Conservation (phyloP, 2,888 invertebrate genomes). For the Hydrotaea cyrtoneurina region DNA sequence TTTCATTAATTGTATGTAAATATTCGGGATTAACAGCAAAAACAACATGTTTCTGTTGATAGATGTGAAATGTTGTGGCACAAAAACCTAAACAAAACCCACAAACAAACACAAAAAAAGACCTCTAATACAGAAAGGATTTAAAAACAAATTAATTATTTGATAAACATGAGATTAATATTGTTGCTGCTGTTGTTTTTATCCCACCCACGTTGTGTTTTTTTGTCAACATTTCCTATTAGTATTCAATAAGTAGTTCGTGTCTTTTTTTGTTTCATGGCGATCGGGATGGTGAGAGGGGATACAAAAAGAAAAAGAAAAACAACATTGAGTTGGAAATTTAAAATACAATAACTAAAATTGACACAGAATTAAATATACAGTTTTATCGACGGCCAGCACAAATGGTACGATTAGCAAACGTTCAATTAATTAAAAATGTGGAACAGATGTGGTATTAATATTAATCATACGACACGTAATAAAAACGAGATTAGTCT, state of each 20-base stretch:
- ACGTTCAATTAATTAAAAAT: no score
- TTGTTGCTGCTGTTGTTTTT: constrained; percentile 15
- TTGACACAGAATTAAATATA: background rate
- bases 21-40: constrained; percentile 22
- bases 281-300: background rate
- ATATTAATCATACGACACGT: no score
- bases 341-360: constrained; percentile 13
- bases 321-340: background rate
- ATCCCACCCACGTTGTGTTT: background rate
- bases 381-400: no score
- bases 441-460: no score
- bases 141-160: constrained; percentile 57
- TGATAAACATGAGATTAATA: constrained; percentile 48
- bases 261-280: no score
- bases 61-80: constrained; percentile 2
- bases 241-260: constrained; percentile 4
- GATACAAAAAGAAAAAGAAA: background rate
- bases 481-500: no score
- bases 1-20: no score
- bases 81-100: constrained; percentile 10
- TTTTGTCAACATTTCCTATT: constrained; percentile 29
- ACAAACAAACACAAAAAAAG: constrained; percentile 10
- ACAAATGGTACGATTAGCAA: no score
- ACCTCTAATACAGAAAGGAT: constrained; percentile 27
- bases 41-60: constrained; percentile 25